Evolutionary conservation across 2,888 invertebrate genomes (phyloP), one percentile per base, ranked within the genome.

Genomic region (Lamproptera curius): DNA sequence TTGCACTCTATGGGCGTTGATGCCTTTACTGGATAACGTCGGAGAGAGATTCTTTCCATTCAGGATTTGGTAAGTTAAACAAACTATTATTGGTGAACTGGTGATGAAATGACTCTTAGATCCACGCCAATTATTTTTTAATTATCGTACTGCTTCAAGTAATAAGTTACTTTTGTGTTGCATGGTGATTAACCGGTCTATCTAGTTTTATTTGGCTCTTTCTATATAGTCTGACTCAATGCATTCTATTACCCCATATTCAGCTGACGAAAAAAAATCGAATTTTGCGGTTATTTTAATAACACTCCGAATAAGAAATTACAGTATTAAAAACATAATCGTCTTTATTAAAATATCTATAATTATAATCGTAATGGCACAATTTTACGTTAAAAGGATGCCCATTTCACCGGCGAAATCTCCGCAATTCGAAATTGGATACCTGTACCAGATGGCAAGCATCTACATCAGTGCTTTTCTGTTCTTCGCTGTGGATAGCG

Each of bases 31-130:
- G 4, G 79, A 83, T 17, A 61, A 57, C 1, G 62, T 64, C 1
- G 75, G 66, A 3, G 63, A 62, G 1, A 67, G 76, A 45, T 65
- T 64, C 0, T 84, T 83, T 45, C 86, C 85, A 5, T 85, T 84
- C 43, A 72, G 68, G 50, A 82, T 85, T 52, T 85, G 86, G 85
- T 81, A 65, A 72, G 73, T 46, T n/a, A n/a, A n/a, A n/a, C n/a
- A n/a, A n/a, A n/a, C n/a, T n/a, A n/a, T n/a, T n/a, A n/a, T n/a
- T n/a, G n/a, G n/a, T n/a, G n/a, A n/a, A n/a, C n/a, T n/a, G n/a
- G n/a, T n/a, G n/a, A n/a, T n/a, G n/a, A n/a, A n/a, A n/a, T n/a
- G n/a, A n/a, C n/a, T n/a, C n/a, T n/a, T n/a, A n/a, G n/a, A n/a
- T n/a, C n/a, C n/a, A n/a, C n/a, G n/a, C n/a, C n/a, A n/a, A n/a